Conservation (phyloP, 2,797 vertebrate species). For the Brotula barbata region DNA sequence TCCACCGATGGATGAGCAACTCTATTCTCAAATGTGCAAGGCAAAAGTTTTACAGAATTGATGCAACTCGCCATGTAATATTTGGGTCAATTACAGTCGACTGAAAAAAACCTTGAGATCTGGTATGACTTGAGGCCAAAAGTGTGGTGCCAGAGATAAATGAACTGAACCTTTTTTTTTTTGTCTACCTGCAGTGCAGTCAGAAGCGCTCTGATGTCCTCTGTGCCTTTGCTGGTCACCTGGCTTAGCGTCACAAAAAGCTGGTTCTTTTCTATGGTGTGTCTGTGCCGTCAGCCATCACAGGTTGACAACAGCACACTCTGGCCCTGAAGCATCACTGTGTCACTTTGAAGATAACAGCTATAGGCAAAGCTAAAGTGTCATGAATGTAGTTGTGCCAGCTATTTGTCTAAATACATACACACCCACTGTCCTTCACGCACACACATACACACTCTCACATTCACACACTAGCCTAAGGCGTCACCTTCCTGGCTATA, state of each 20-base stretch:
- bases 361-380: conserved; percentile 53
- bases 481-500: conserved; percentile 21
- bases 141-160: too few relatives aligned
- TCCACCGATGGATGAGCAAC: too few relatives aligned
- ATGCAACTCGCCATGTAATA: too few relatives aligned
- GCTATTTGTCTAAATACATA: conserved; percentile 50
- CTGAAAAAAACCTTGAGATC: too few relatives aligned
- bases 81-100: too few relatives aligned
- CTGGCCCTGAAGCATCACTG: conserved; percentile 53
- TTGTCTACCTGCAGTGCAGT: not conserved
- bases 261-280: conserved; percentile 17
- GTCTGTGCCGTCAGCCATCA: conserved; percentile 41
- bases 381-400: conserved; percentile 53
- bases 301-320: conserved; percentile 49
- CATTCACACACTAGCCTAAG: conserved; percentile 13
- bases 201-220: conserved; percentile 1
- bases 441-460: conserved; percentile 4
- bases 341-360: conserved; percentile 75
- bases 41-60: too few relatives aligned
- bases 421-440: conserved; percentile 6
- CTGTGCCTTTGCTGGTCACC: conserved; percentile 22
- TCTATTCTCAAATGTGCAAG: too few relatives aligned
- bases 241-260: conserved; percentile 48
- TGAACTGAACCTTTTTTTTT: not conserved
- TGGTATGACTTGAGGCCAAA: too few relatives aligned